Conservation (phyloP, 2,113 vertebrate genomes). For the Pelmatolapia mariae region DNA sequence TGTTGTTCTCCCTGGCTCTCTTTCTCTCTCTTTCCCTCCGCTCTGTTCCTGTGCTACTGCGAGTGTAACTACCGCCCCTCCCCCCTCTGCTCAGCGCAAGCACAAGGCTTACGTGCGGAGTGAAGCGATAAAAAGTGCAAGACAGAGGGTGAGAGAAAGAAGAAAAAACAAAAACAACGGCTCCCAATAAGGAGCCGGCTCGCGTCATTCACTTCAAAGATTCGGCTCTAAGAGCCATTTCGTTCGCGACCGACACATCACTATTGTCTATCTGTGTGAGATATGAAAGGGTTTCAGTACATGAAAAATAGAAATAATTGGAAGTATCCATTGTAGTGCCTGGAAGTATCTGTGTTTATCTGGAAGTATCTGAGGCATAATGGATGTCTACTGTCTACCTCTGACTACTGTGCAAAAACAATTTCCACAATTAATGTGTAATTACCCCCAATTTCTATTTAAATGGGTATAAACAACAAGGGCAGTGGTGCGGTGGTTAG, state of each 20-base stretch:
- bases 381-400: conserved; percentile 48
- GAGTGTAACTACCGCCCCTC: background rate
- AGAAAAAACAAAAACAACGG: too few relatives aligned
- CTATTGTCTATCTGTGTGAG: conserved; percentile 49
- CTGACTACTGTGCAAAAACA: conserved; percentile 44
- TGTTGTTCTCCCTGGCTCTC: background rate
- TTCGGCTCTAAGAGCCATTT: background rate
- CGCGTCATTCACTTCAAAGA: rapidly evolving
- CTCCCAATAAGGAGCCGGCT: rapidly evolving
- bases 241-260: rapidly evolving
- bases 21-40: background rate
- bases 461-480: conserved; percentile 2
- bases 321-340: conserved; percentile 6
- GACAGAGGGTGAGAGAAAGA: background rate
- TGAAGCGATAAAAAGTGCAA: background rate
- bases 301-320: conserved; percentile 59
- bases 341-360: conserved; percentile 49
- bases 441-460: conserved; percentile 40
- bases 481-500: background rate
- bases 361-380: conserved; percentile 34
- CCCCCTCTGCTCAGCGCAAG: background rate
- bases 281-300: conserved; percentile 68
- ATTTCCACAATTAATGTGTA: conserved; percentile 54
- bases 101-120: rapidly evolving
- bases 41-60: background rate